Evolutionary conservation across 1,140 invertebrate species (phyloP).

Genomic region (Lepeophtheirus salmonis): DNA sequence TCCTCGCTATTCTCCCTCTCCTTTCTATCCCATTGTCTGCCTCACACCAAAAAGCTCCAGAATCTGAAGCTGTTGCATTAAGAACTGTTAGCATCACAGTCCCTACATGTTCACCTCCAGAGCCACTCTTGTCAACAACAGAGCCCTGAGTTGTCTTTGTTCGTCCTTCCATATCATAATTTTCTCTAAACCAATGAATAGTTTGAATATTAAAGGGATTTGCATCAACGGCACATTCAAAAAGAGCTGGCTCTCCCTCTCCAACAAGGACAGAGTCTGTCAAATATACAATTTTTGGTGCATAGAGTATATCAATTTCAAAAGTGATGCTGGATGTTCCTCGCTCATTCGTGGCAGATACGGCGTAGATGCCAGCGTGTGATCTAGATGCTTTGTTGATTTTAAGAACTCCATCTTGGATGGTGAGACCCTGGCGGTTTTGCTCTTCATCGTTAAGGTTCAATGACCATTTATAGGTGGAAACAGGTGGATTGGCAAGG

Average conservation of each 20-base stretch:
- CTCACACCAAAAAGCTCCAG: constrained; percentile 11
- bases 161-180: constrained; percentile 1
- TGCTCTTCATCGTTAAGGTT: not conserved
- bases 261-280: constrained; percentile 5
- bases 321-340: constrained; percentile 1
- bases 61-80: constrained; percentile 6
- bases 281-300: constrained; percentile 6
- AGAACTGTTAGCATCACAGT: constrained; percentile 6
- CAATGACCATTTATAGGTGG: constrained; percentile 3
- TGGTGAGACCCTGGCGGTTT: not conserved
- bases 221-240: constrained; percentile 14
- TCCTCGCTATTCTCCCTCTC: not conserved
- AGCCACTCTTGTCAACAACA: not conserved
- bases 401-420: constrained; percentile 2
- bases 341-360: constrained; percentile 3
- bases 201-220: not conserved
- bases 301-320: constrained; percentile 12
- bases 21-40: constrained; percentile 9
- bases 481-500: constrained; percentile 1
- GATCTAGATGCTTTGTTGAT: not conserved
- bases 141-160: constrained; percentile 12
- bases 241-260: constrained; percentile 6
- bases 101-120: not conserved
- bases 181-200: not conserved
- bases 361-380: constrained; percentile 1